Evolutionary conservation across 2,113 vertebrate genomes (phyloP).

Genomic region (Trogon melanurus): DNA sequence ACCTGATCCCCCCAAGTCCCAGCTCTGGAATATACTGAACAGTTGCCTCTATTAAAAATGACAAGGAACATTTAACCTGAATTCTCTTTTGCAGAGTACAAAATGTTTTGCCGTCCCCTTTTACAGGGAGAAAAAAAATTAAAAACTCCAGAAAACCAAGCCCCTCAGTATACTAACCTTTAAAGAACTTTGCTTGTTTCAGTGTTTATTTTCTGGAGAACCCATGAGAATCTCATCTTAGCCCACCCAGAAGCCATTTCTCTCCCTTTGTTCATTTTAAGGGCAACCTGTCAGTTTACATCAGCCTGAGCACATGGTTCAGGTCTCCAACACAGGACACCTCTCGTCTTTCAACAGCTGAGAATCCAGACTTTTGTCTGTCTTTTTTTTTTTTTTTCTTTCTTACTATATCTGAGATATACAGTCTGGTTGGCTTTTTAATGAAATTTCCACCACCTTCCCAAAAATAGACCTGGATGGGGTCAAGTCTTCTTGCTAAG

Average conservation of each 20-base stretch:
- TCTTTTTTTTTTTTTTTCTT: not conserved
- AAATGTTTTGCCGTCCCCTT: slow-evolving; percentile 7
- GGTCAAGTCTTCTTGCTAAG: not conserved
- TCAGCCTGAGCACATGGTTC: not conserved
- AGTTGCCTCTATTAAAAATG: slow-evolving; percentile 48
- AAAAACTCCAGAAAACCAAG: slow-evolving; percentile 2
- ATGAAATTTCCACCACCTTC: not conserved
- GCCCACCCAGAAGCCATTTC: not conserved
- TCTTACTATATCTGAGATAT: not conserved
- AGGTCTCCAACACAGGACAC: not conserved
- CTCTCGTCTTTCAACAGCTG: not conserved
- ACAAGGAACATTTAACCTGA: slow-evolving; percentile 48
- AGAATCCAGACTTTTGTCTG: not conserved
- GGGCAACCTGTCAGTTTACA: not conserved
- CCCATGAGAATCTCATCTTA: not conserved
- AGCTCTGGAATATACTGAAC: slow-evolving; percentile 67
- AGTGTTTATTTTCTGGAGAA: not conserved
- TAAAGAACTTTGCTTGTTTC: not conserved
- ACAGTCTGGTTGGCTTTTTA: not conserved
- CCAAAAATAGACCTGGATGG: not conserved
- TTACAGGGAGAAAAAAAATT: not conserved
- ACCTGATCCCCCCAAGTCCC: slow-evolving; percentile 59
- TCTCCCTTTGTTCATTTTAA: slow-evolving; percentile 3
- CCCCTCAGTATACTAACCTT: not conserved
- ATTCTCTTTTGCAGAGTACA: slow-evolving; percentile 18